These are phyloP conservation scores for Euphydryas editha DNA, from an alignment of 2,888 invertebrate genomes.

Conservation along the genomic window DNA sequence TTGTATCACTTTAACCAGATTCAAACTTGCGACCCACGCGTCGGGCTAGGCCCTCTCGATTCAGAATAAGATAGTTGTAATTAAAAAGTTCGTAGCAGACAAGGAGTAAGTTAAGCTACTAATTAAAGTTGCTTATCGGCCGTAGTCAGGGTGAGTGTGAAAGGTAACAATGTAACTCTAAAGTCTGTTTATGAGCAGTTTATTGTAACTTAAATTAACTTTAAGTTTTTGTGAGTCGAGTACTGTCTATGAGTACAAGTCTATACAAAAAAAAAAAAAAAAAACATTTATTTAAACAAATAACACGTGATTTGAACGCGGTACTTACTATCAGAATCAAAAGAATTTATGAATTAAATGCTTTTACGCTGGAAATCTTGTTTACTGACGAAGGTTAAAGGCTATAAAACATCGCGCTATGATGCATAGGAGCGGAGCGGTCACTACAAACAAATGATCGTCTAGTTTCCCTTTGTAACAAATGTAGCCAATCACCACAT, in stretches of 20 bases:
- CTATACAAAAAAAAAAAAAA: neutral
- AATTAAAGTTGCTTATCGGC: conserved; percentile 29
- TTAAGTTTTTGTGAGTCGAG: neutral
- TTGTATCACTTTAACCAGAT: too few species aligned
- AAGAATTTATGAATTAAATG: too few species aligned
- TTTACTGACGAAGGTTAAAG: too few species aligned
- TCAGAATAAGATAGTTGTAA: conserved; percentile 10
- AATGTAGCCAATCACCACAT: neutral
- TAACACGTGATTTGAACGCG: too few species aligned
- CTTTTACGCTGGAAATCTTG: too few species aligned
- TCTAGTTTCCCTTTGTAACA: too few species aligned
- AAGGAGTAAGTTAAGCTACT: conserved; percentile 10
- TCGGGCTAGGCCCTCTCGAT: too few species aligned
- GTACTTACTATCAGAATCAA: too few species aligned
- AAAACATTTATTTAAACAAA: neutral
- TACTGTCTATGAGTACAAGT: neutral
- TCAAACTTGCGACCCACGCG: too few species aligned
- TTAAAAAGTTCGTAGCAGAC: conserved; percentile 14
- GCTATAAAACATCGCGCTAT: too few species aligned
- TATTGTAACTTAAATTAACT: conserved; percentile 13
- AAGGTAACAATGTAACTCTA: conserved; percentile 15
- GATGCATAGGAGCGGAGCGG: too few species aligned
- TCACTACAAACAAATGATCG: too few species aligned
- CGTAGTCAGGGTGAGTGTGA: conserved; percentile 13
- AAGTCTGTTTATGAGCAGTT: neutral